Evolutionary conservation across 2,113 vertebrate species (phyloP).

Genomic region (Ciconia maguari): DNA sequence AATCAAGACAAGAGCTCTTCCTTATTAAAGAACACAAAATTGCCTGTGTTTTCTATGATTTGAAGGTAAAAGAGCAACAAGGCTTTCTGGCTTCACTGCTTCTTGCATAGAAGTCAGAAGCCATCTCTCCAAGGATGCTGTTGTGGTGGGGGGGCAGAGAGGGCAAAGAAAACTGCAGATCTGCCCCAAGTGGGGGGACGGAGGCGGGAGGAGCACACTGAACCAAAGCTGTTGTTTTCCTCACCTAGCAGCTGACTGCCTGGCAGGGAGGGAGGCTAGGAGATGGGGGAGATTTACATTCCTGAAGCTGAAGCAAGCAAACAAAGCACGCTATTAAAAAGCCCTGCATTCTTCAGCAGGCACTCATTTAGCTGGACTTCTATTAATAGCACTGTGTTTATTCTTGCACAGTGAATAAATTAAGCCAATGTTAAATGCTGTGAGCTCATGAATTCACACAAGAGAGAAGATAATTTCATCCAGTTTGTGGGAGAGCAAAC

Average conservation of each 20-base stretch:
- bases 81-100: neutral
- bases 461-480: neutral
- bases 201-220: neutral
- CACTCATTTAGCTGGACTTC: conserved; percentile 19
- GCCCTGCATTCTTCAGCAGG: conserved; percentile 55
- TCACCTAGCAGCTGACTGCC: conserved; percentile 28
- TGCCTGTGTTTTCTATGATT: fast-evolving
- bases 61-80: neutral
- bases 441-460: conserved; percentile 27
- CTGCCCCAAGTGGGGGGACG: neutral
- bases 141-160: neutral
- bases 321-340: conserved; percentile 61
- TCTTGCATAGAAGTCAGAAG: neutral
- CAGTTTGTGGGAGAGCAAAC: neutral
- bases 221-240: conserved; percentile 40
- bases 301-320: conserved; percentile 51
- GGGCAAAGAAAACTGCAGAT: neutral
- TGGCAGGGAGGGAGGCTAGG: neutral
- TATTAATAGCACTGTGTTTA: conserved; percentile 50
- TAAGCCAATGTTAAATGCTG: conserved; percentile 9
- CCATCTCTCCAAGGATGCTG: neutral
- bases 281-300: conserved; percentile 42
- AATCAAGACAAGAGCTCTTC: neutral
- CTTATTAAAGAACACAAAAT: neutral
- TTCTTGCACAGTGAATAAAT: conserved; percentile 37